Evolutionary conservation across 1,140 invertebrate species (phyloP).

Genomic region (Octopus sinensis): DNA sequence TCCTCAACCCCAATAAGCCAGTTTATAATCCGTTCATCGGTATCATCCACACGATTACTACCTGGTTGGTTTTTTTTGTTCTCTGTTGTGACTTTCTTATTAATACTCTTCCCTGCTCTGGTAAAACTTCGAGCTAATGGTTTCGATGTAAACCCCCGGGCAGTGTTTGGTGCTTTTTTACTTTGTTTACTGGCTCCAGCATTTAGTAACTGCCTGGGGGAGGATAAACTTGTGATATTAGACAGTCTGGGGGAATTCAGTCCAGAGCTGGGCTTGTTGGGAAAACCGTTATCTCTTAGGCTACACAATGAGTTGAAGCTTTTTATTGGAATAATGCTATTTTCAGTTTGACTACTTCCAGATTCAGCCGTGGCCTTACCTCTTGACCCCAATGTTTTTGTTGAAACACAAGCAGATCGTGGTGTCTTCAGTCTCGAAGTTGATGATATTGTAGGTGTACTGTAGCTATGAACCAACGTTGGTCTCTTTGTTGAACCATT

Average conservation of each 20-base stretch:
- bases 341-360: neutral
- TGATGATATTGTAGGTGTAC: neutral
- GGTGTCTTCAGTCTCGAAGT: neutral
- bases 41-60: constrained; percentile 6
- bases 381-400: neutral
- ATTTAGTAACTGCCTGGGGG: too few species aligned
- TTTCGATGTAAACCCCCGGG: too few species aligned
- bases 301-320: constrained; percentile 1
- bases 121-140: too few species aligned
- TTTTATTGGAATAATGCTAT: neutral
- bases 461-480: neutral
- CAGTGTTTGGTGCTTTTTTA: too few species aligned
- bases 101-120: too few species aligned
- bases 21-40: constrained; percentile 14
- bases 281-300: neutral
- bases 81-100: too few species aligned
- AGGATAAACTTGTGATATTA: too few species aligned
- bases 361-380: neutral
- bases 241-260: too few species aligned
- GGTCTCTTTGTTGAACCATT: too few species aligned
- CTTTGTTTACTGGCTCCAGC: too few species aligned
- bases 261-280: too few species aligned
- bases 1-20: constrained; percentile 18
- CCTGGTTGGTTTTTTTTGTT: neutral
- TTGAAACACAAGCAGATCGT: neutral